phyloP scores from a whole-genome alignment of 1,140 invertebrate species.

The Ectropis grisescens region DNA sequence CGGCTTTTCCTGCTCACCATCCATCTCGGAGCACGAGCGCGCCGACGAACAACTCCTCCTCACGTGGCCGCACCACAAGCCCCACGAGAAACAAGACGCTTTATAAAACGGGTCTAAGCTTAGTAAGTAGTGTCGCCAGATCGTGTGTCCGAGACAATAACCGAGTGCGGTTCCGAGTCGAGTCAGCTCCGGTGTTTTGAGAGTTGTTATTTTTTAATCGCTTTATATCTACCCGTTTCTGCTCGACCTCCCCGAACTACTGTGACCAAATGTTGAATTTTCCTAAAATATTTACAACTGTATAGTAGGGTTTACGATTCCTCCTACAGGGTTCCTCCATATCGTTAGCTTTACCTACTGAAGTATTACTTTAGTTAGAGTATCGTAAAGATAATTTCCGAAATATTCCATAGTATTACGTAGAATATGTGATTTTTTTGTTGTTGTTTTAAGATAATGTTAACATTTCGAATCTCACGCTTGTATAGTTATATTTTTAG shows the following conservation, averaged over 20 bases:
- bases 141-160: conserved; percentile 32
- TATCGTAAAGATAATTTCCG: conserved; percentile 38
- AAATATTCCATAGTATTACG: conserved; percentile 44
- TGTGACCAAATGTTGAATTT: conserved; percentile 54
- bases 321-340: conserved; percentile 67
- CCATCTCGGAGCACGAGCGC: conserved; percentile 55
- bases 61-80: conserved; percentile 59
- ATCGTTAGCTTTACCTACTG: conserved; percentile 63
- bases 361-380: conserved; percentile 56
- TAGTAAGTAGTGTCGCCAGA: conserved; percentile 19
- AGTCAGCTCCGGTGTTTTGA: conserved; percentile 31
- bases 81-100: conserved; percentile 32
- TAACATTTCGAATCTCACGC: too few species aligned
- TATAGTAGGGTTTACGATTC: conserved; percentile 43
- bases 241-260: conserved; percentile 41
- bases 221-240: conserved; percentile 26
- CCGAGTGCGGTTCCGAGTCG: conserved; percentile 35
- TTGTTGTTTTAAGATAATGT: too few species aligned
- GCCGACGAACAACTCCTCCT: conserved; percentile 67
- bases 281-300: conserved; percentile 42
- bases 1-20: conserved; percentile 58
- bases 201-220: conserved; percentile 35
- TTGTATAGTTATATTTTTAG: too few species aligned
- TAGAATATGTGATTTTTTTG: too few species aligned
- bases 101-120: conserved; percentile 47